A percentile compares a stretch with the other conserved stretches of the same genome.
Evolutionary conservation across 2,113 vertebrate genomes (phyloP).

Genomic region (Petroica traversi): DNA sequence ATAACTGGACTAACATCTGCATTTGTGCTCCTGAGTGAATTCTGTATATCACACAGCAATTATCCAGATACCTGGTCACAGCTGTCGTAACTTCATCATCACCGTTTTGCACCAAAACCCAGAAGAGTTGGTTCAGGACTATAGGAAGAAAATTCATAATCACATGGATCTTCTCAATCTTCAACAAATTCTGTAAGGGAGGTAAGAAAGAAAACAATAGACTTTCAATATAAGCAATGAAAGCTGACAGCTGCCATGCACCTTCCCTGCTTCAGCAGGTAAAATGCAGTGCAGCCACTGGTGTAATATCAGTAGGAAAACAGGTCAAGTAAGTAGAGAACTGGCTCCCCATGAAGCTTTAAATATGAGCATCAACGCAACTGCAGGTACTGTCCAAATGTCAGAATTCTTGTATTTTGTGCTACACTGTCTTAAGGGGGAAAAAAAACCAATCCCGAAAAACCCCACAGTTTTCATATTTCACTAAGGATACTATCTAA

Average conservation of each 20-base stretch:
- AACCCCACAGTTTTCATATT: not conserved
- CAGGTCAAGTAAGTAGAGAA: not conserved
- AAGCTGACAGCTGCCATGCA: not conserved
- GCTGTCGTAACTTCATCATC: constrained; percentile 86
- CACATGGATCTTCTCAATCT: constrained; percentile 92
- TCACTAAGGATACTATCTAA: not conserved
- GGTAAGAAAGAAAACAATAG: not conserved
- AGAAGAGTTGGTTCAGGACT: constrained; percentile 94
- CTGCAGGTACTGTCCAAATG: not conserved
- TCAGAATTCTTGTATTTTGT: not conserved
- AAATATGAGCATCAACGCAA: not conserved
- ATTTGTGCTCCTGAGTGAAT: not conserved
- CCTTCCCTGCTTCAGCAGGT: not conserved
- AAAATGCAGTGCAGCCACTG: not conserved
- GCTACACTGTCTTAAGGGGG: not conserved
- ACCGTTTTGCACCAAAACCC: constrained; percentile 89
- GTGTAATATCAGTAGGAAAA: not conserved
- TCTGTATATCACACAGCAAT: not conserved
- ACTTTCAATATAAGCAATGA: not conserved
- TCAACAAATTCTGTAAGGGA: constrained; percentile 85
- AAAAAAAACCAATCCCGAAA: no score
- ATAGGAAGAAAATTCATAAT: constrained; percentile 95
- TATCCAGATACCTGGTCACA: constrained; percentile 86
- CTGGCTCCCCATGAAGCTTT: not conserved
- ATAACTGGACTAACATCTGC: not conserved